Base-by-base conservation (phyloP, 2,888 invertebrate genomes). In the Sminthurides aquaticus region DNA sequence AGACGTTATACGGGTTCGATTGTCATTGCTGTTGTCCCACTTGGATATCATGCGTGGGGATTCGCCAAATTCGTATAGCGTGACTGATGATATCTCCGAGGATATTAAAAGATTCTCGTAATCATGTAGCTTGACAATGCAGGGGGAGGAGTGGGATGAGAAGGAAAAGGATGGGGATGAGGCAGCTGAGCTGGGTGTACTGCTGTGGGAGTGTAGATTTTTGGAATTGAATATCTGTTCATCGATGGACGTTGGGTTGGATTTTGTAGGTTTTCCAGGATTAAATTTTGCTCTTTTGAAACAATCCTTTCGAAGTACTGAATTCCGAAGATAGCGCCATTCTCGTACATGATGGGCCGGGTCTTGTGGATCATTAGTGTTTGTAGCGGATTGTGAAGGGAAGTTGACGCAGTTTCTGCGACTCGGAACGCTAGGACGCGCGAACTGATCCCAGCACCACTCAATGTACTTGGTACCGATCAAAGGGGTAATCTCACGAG, bases 321-420 rank as follows among this genome's bases (percentile, higher is more conserved):
- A 82, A 80, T 95, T 95, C 70, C 93, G 77, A 54, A 81, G 76
- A 75, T 82, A 83, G 76, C 87, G 84, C 87, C 88, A 90, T 75
- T 84, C 85, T 34, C 88, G 83, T 76, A 87, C 86, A 76, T 89
- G 86, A 78, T 85, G 84, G 60, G 80, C 78, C 49, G 64, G 67
- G 58, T 67, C 68, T 55, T 60, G 70, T 28, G 67, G 49, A 57
- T 68, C 68, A 43, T 54, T 48, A 20, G 22, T 27, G 28, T n/a
- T 28, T 3, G 48, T 3, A 2, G 49, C 54, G 3, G 62, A 34
- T 24, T 55, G 22, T 11, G 64, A 48, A n/a, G 66, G 25, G 54
- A 70, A 68, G 5, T 43, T 60, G n/a, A 68, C 55, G 20, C 18
- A 8, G 22, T 52, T 52, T 65, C 58, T 67, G n/a, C 62, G 59